Evolutionary conservation across 2,113 vertebrate genomes (phyloP), one percentile per base, ranked within the genome.

Genomic region (Rhombomys opimus): DNA sequence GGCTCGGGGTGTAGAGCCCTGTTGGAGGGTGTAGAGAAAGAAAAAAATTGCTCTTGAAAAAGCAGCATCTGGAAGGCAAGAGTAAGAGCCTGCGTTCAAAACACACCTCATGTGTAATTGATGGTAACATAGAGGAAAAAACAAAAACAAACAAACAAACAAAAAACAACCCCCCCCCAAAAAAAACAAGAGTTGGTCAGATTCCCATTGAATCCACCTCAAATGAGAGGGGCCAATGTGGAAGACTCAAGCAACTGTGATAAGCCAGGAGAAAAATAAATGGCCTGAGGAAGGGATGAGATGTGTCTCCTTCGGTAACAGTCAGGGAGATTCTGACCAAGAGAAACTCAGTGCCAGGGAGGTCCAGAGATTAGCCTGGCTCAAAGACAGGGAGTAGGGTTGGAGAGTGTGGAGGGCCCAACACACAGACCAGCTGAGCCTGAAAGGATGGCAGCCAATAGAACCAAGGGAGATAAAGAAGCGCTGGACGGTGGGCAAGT

Each of bases 271-370:
- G 75, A 76, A 46, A 88, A 77, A 52, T n/a, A 75, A 59, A 84
- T 20, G 35, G 54, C 63, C 52, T 1, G 80, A 27, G 52, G n/a
- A 78, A 52, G 75, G 32, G 59, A n/a, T 2, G 67, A 89, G 68
- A 52, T 12, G 4, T 0, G 5, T 68, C 70, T 91, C 88, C 57
- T 25, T 20, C 80, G 89, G 67, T 75, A 96, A 87, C 61, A 93
- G 72, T 87, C 52, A 89, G 57, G 94, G 3, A 23, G 88, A 94
- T 92, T 92, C 77, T 38, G 90, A 92, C 76, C 61, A 35, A 84
- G 92, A 94, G 59, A 93, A 63, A 54, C 46, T 89, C 27, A 25
- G 57, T 46, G 65, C 86, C 94, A 77, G 41, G 35, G 80, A 95
- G 95, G 59, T 78, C 54, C 52, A 38, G 90, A 95, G 84, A 68